These are phyloP conservation scores for Lasioglossum vierecki DNA, from an alignment of 2,888 invertebrate genomes.

Conservation along the genomic window DNA sequence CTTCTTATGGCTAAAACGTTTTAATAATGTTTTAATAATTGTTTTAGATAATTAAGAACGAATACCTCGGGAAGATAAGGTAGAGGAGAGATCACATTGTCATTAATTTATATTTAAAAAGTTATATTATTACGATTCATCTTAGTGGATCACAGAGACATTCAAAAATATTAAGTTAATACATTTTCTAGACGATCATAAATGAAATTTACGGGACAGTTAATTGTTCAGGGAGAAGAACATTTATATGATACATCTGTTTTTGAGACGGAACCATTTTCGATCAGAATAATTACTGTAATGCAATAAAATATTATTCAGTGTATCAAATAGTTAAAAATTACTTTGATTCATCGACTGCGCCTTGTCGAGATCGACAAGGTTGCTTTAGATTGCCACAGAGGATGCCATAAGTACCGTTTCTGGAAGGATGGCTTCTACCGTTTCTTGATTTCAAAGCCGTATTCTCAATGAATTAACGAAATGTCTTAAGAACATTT, in stretches of 20 bases:
- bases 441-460: neutral
- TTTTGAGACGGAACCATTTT: neutral
- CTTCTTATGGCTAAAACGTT: neutral
- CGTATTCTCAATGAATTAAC: neutral
- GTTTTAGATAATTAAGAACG: neutral
- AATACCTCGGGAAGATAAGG: neutral
- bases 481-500: neutral
- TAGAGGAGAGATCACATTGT: neutral
- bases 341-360: neutral
- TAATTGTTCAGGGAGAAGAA: neutral
- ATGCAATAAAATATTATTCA: neutral
- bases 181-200: neutral
- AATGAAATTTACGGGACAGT: neutral
- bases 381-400: neutral
- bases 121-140: neutral
- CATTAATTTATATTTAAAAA: neutral
- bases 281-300: neutral
- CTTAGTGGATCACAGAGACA: neutral
- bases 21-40: neutral
- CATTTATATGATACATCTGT: neutral
- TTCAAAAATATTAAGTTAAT: neutral
- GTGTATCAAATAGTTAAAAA: neutral
- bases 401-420: constrained; percentile 10
- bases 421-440: neutral
- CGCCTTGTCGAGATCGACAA: neutral